A percentile compares a stretch with the other conserved stretches of the same genome.
Evolutionary conservation across 2,888 invertebrate genomes (phyloP).

Genomic region (Parnassius mnemosyne): DNA sequence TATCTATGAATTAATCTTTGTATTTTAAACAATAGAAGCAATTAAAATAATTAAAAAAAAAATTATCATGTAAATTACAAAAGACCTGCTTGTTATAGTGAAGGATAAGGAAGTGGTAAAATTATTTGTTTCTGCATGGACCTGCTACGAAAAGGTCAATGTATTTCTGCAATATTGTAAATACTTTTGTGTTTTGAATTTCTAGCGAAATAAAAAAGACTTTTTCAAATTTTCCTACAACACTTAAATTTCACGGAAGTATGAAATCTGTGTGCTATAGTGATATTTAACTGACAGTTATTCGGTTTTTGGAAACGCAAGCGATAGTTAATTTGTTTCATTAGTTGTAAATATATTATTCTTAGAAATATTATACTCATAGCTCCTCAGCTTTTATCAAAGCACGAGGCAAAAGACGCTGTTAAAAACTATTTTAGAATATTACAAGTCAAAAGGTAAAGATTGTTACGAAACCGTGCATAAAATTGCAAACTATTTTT

Average conservation of each 20-base stretch:
- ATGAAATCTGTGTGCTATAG: neutral
- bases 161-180: too few species aligned
- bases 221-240: neutral
- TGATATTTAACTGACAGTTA: neutral
- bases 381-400: neutral
- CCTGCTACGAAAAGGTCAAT: too few species aligned
- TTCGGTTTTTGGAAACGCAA: neutral
- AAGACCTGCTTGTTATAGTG: too few species aligned
- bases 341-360: neutral
- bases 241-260: neutral
- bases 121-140: too few species aligned
- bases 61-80: too few species aligned
- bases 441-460: constrained; percentile 1
- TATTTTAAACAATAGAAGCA: too few species aligned
- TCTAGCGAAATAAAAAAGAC: too few species aligned
- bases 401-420: neutral
- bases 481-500: constrained; percentile 2
- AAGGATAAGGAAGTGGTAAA: too few species aligned
- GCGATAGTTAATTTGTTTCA: constrained; percentile 7
- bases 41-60: too few species aligned
- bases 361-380: neutral
- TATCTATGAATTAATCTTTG: too few species aligned
- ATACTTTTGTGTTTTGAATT: too few species aligned
- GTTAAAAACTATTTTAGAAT: neutral
- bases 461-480: constrained; percentile 2